Evolutionary conservation across 2,888 invertebrate genomes (phyloP), one percentile per base, ranked within the genome.

Genomic region (Saturnia pavonia): DNA sequence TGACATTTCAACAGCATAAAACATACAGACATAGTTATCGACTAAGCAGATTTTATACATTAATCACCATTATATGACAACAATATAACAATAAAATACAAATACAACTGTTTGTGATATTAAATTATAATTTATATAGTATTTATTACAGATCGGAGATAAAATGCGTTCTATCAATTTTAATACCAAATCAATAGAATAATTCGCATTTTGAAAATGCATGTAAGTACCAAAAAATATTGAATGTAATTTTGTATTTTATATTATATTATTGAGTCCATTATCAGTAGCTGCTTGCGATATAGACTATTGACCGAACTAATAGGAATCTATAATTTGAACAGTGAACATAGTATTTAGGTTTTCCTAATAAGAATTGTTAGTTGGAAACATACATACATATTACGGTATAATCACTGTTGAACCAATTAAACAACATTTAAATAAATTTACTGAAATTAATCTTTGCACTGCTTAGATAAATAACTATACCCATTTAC

Each of bases 1-100:
- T 88, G 88, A 88, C 88, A 87, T 86, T 85, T 87, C 79, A 82
- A 83, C 83, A 86, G 85, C 84, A 75, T 84, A 82, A 76, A 72
- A 73, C 72, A 72, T 76, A 79, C 83, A 84, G 40, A 81, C 83
- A 79, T 77, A 81, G 84, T 81, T 82, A 82, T 81, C 80, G 74
- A 77, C 78, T 77, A 79, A 77, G 73, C 65, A 65, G 65, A 57
- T 25, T 57, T 19, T 25, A 57, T 57, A 57, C 57, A 57, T 16
- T n/a, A 57, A 57, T 16, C 57, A 25, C 25, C n/a, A 65, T 25
- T 60, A 14, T 12, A 60, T 60, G 25, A 60, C 27, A 14, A 6
- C 57, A 60, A 25, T 27, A 27, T 25, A 27, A 60, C 25, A 60
- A 60, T 54, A 54, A 54, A 54, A 22, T 54, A 22, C 34, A 34